A percentile compares a stretch with the other conserved stretches of the same genome.
Conservation (phyloP, 2,888 invertebrate species). For the Drosophila gaucha region DNA sequence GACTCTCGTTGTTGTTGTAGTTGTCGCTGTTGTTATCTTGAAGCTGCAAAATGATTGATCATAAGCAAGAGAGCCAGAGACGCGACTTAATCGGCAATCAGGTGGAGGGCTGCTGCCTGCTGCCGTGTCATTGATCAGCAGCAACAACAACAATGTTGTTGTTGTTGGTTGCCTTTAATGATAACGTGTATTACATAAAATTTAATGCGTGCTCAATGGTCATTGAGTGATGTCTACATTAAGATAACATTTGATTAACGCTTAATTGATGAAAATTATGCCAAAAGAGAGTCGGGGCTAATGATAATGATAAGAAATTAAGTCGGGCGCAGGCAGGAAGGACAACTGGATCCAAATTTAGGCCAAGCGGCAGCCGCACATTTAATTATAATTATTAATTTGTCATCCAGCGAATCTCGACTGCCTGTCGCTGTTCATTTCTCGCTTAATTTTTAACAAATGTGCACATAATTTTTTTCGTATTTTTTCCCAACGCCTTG, state of each 20-base stretch:
- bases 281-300: slow-evolving; percentile 49
- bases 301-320: slow-evolving; percentile 63
- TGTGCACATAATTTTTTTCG: slow-evolving; percentile 59
- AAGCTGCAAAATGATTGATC: slow-evolving; percentile 71
- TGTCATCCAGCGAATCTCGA: slow-evolving; percentile 28
- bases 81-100: slow-evolving; percentile 53
- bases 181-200: slow-evolving; percentile 72
- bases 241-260: slow-evolving; percentile 68
- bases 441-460: slow-evolving; percentile 63
- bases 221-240: slow-evolving; percentile 72
- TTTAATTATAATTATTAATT: slow-evolving; percentile 58
- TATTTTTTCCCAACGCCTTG: slow-evolving; percentile 23
- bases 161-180: slow-evolving; percentile 34
- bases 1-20: slow-evolving; percentile 42
- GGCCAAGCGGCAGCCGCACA: slow-evolving; percentile 25
- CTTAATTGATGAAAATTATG: slow-evolving; percentile 70
- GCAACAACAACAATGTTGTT: slow-evolving; percentile 21
- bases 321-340: slow-evolving; percentile 30
- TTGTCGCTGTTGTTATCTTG: slow-evolving; percentile 68
- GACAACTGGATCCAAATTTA: slow-evolving; percentile 45
- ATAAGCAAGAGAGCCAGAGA: slow-evolving; percentile 54
- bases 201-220: slow-evolving; percentile 50
- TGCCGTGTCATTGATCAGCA: slow-evolving; percentile 64
- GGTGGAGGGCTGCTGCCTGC: slow-evolving; percentile 34
- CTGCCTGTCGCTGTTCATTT: slow-evolving; percentile 28